phyloP scores from a whole-genome alignment of 2,888 invertebrate genomes.

The Hemistola chrysoprasaria region DNA sequence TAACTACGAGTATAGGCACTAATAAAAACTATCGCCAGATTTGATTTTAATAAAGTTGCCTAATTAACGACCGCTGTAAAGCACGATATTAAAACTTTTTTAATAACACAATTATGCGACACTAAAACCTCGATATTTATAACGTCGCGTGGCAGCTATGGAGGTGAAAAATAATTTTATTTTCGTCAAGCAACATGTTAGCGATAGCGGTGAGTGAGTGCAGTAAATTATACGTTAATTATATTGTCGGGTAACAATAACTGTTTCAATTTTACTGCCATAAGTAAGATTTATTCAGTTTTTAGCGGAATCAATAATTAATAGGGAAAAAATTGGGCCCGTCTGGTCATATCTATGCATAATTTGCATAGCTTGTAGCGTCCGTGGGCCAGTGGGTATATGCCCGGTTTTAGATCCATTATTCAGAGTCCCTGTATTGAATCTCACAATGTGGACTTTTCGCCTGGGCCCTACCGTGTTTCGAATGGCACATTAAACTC shows the following conservation, averaged over 20 bases:
- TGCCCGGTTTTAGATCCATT: no score
- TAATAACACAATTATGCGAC: conserved; percentile 41
- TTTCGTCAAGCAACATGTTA: conserved; percentile 69
- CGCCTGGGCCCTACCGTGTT: no score
- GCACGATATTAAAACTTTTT: conserved; percentile 46
- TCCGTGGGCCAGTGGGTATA: no score
- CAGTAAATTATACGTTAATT: conserved; percentile 72
- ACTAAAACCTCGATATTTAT: conserved; percentile 68
- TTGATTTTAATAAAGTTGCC: conserved; percentile 15
- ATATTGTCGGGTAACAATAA: conserved; percentile 53
- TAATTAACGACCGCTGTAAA: conserved; percentile 29
- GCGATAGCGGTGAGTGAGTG: conserved; percentile 52
- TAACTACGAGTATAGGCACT: not conserved
- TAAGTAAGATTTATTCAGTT: conserved; percentile 46
- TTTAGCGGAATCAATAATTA: not conserved
- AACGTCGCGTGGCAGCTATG: conserved; percentile 59
- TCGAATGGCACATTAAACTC: no score
- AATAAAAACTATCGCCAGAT: not conserved
- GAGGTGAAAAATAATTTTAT: conserved; percentile 54
- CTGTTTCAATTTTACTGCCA: conserved; percentile 58
- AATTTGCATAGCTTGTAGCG: no score
- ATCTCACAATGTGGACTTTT: no score
- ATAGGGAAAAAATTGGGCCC: no score
- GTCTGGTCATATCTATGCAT: no score
- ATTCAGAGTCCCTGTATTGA: no score